Conservation (phyloP, 1,140 invertebrate species). For the Meloidogyne hapla region DNA sequence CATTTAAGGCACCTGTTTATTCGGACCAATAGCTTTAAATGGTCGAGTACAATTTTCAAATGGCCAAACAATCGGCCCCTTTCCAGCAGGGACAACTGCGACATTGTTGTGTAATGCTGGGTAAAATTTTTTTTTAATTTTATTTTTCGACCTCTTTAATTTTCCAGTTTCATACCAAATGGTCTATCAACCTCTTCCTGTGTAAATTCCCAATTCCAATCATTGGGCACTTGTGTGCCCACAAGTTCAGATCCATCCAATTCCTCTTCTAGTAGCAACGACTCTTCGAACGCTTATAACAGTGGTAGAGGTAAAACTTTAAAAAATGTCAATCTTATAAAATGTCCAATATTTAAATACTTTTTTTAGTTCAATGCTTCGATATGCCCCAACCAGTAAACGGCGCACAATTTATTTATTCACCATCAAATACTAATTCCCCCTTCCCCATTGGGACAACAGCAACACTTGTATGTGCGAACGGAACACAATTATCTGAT, state of each 20-base stretch:
- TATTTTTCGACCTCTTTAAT: neutral
- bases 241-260: neutral
- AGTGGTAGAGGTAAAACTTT: conserved; percentile 6
- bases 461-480: conserved; percentile 26
- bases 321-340: neutral
- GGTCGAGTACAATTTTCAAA: conserved; percentile 21
- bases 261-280: neutral
- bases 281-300: neutral
- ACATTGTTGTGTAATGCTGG: conserved; percentile 26
- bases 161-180: conserved; percentile 25
- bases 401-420: conserved; percentile 19
- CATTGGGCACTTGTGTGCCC: conserved; percentile 24
- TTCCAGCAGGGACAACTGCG: conserved; percentile 23
- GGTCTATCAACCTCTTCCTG: conserved; percentile 35
- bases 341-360: neutral
- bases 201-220: conserved; percentile 30
- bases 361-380: conserved; percentile 16
- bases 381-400: conserved; percentile 18
- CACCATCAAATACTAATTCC: neutral
- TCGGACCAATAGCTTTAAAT: conserved; percentile 20
- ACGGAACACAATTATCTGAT: conserved; percentile 27
- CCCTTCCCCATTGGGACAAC: conserved; percentile 30
- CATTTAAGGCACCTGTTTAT: conserved; percentile 10
- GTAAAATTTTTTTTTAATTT: neutral
- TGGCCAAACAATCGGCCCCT: conserved; percentile 26